Evolutionary conservation across 2,888 invertebrate species (phyloP).

Genomic region (Tyria jacobaeae): DNA sequence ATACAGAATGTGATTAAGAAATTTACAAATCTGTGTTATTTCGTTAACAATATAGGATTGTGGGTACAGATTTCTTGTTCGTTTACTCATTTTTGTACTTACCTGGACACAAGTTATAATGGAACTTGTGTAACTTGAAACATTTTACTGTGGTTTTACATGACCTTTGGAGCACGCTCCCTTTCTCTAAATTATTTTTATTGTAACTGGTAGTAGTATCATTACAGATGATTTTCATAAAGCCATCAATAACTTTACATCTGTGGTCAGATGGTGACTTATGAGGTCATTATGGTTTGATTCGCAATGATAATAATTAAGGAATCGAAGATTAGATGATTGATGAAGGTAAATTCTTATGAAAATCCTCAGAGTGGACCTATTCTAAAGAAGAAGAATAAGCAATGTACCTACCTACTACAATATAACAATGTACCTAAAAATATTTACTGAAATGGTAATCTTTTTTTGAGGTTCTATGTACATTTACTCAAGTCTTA

Average conservation of each 20-base stretch:
- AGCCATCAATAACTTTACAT: conserved; percentile 12
- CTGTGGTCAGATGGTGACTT: conserved; percentile 8
- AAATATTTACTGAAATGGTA: background rate
- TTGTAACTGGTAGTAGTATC: too few species aligned
- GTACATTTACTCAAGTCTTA: background rate
- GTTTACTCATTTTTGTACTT: background rate
- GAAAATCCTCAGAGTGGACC: background rate
- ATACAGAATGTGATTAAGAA: conserved; percentile 16
- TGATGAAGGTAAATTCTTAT: too few species aligned
- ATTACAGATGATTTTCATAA: conserved; percentile 21
- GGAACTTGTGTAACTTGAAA: conserved; percentile 22
- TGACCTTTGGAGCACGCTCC: conserved; percentile 33
- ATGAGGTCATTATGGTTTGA: conserved; percentile 8
- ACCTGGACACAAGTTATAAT: conserved; percentile 18
- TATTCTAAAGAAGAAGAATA: too few species aligned
- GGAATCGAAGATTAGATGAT: too few species aligned
- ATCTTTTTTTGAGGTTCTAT: too few species aligned
- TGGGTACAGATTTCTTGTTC: background rate
- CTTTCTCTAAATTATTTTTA: conserved; percentile 29
- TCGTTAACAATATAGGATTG: background rate
- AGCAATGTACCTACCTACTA: too few species aligned
- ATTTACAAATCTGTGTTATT: conserved; percentile 14
- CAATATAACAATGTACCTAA: background rate
- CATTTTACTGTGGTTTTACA: conserved; percentile 17
- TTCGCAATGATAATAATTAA: too few species aligned